Evolutionary conservation across 1,140 invertebrate species (phyloP).

Genomic region (Bombyx mandarina): DNA sequence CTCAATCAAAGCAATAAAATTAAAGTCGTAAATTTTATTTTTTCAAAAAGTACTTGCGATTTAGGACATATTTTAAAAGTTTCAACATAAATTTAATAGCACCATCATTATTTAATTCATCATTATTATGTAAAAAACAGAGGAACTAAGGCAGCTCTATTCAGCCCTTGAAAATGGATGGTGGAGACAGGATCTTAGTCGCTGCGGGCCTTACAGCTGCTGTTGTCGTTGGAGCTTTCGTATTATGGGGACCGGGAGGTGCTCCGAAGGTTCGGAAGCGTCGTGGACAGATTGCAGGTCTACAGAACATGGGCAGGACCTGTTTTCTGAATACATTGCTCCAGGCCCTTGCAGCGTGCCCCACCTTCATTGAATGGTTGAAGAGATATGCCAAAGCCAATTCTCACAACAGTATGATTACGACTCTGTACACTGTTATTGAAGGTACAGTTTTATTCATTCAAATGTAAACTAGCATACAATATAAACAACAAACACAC

Average conservation of each 20-base stretch:
- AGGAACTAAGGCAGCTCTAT: slow-evolving; percentile 5
- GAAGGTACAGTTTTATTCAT: slow-evolving; percentile 58
- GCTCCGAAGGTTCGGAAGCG: slow-evolving; percentile 70
- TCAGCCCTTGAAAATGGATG: slow-evolving; percentile 70
- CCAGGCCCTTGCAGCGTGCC: slow-evolving; percentile 86
- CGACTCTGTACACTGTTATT: slow-evolving; percentile 75
- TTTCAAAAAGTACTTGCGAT: too few species aligned
- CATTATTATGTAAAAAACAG: slow-evolving; percentile 26
- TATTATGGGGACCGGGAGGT: slow-evolving; percentile 82
- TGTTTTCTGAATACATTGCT: slow-evolving; percentile 90
- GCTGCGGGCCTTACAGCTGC: slow-evolving; percentile 82
- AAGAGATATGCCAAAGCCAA: slow-evolving; percentile 73
- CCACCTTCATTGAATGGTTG: slow-evolving; percentile 87
- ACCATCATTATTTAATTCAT: slow-evolving; percentile 2
- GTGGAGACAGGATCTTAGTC: slow-evolving; percentile 76
- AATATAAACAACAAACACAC: too few species aligned
- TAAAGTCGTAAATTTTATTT: too few species aligned
- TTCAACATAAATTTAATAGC: too few species aligned
- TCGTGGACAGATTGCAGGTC: slow-evolving; percentile 81
- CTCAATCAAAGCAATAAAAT: too few species aligned
- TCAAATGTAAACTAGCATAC: too few species aligned
- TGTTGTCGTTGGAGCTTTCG: slow-evolving; percentile 82
- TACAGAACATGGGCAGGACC: slow-evolving; percentile 88
- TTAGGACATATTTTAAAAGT: too few species aligned
- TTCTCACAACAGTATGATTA: slow-evolving; percentile 74